Percentiles rank a stretch among this genome's conserved stretches.
phyloP scores from a whole-genome alignment of 2,113 vertebrate species.

The Machaerirhynchus nigripectus region DNA sequence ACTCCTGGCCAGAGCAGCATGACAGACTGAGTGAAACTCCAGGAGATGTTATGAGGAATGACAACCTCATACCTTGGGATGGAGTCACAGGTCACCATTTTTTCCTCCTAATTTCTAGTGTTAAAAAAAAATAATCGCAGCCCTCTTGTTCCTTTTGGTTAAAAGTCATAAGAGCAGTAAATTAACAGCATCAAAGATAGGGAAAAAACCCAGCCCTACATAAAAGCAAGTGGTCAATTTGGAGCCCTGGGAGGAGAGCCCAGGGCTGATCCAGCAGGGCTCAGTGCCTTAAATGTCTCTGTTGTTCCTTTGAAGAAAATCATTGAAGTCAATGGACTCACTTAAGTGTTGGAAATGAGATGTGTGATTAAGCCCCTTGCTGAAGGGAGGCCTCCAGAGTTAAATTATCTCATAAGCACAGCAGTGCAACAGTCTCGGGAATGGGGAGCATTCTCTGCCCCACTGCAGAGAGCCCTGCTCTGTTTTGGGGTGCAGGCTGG shows the following conservation, averaged over 20 bases:
- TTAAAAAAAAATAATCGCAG: background rate
- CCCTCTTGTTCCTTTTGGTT: background rate
- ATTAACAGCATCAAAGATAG: conserved; percentile 27
- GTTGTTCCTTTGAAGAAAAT: conserved; percentile 40
- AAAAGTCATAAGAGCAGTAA: background rate
- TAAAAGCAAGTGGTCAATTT: conserved; percentile 31
- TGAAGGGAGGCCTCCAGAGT: background rate
- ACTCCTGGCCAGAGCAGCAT: background rate
- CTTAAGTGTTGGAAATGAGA: conserved; percentile 26
- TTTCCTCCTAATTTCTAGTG: conserved; percentile 23
- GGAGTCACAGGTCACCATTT: conserved; percentile 23
- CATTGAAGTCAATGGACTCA: conserved; percentile 32
- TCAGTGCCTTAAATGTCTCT: background rate
- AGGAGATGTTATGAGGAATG: background rate
- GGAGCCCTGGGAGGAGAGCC: conserved; percentile 13
- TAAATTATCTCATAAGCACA: background rate
- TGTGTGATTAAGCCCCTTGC: background rate
- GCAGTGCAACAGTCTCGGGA: background rate
- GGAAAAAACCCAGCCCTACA: background rate
- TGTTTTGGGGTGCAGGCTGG: background rate
- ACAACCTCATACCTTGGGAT: background rate
- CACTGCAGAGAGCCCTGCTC: accelerated
- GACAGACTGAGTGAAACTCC: background rate
- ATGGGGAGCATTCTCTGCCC: background rate
- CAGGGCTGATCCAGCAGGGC: background rate